Evolutionary conservation across 2,888 invertebrate species (phyloP), one percentile per base, ranked within the genome.

Genomic region (Brachypterus glaber): DNA sequence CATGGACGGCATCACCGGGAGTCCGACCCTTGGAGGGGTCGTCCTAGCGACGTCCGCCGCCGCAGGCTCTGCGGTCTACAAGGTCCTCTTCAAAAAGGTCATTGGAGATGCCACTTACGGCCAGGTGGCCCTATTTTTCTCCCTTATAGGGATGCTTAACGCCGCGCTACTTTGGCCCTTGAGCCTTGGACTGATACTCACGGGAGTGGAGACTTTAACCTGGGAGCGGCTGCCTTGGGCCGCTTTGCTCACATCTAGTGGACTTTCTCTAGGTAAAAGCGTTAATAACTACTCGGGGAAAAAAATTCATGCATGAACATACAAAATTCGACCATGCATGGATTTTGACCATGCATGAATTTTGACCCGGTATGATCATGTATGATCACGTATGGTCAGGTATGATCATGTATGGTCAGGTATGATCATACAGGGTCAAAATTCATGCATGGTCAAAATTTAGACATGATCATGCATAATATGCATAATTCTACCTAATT

Each of bases 1-100:
- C 59, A 92, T 93, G 89, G 92, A 93, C 59, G 92, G 92, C 33
- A 90, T 91, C 52, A 89, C 87, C 7, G 84, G 84, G 42, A 88
- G 85, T 63, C 83, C 87, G 4, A 91, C 91, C 1, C 72, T 92
- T 30, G 90, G 89, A 4, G 90, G 93, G 3, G 88, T 95, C 1
- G 85, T 95, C 18, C 69, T 92, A 32, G 88, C 93, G 21, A 84
- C 90, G 4, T 80, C 89, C 16, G 89, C 93, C 13, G 89, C 90
- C 18, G 89, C 91, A 16, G 88, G 89, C 31, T 90, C 91, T 48
- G 93, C 93, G 37, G 88, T 93, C 47, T 95, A 93, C 63, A 60
- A 93, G 89, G 93, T 96, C 54, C 75, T 92, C 58, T 93, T 93
- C 69, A 86, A 90, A 58, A 27, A 27, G 27, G 82, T 92, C 50